Percentiles rank a stretch among this genome's conserved stretches.
phyloP scores from a whole-genome alignment of 2,888 invertebrate species.

The Dascillus cervinus region DNA sequence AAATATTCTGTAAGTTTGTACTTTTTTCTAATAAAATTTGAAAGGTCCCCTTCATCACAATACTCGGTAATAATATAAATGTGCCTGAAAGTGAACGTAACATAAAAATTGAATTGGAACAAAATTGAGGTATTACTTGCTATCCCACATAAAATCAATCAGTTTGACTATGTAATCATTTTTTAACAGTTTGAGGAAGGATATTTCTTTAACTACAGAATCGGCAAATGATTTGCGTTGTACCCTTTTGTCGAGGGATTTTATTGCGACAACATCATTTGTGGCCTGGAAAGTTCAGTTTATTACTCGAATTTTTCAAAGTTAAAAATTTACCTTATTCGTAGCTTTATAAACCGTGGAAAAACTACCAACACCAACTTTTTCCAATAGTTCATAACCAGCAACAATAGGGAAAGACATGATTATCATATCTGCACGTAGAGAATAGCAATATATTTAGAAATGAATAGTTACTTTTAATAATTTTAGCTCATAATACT shows the following conservation, averaged over 20 bases:
- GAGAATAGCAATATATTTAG: no score
- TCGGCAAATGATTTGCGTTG: constrained; percentile 63
- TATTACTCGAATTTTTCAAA: no score
- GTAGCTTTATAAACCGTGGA: constrained; percentile 78
- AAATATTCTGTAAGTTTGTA: constrained; percentile 60
- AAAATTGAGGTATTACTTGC: constrained; percentile 37
- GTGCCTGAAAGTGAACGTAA: constrained; percentile 44
- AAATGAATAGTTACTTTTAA: no score
- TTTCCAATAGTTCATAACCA: constrained; percentile 64
- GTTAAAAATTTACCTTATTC: constrained; percentile 50
- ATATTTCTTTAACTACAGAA: constrained; percentile 76
- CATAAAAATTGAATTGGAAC: not conserved
- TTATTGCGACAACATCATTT: constrained; percentile 58
- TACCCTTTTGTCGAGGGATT: constrained; percentile 64
- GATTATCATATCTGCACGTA: no score
- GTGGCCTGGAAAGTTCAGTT: constrained; percentile 51
- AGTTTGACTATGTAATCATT: constrained; percentile 78
- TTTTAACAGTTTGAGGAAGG: constrained; percentile 65
- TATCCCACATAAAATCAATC: constrained; percentile 74
- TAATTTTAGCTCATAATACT: no score
- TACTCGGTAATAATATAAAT: constrained; percentile 85
- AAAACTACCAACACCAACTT: constrained; percentile 76
- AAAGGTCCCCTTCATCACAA: constrained; percentile 77
- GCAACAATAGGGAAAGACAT: constrained; percentile 54
- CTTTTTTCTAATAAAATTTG: constrained; percentile 63